Base-by-base conservation (phyloP, 1,140 invertebrate genomes). In the Drosophila fuyamai region DNA sequence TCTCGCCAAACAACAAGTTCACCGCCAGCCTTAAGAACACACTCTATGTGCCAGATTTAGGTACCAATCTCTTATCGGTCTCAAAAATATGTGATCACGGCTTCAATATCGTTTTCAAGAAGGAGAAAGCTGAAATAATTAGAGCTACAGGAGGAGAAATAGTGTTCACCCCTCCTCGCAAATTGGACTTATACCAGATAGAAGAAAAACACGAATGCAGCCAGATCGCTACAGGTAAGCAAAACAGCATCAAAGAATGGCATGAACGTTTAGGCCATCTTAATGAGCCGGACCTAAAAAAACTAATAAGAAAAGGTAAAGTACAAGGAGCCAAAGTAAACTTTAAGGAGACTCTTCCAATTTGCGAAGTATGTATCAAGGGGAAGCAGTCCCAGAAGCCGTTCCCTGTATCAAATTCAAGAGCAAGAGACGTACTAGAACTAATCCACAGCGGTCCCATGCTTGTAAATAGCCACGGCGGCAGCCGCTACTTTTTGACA, bases 311-410 rank as follows among this genome's bases (percentile, higher is more conserved):
- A 62, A 62, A 62, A 38, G 43, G 43, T 5, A 54, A 29, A 48
- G 35, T 62, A 2, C 35, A 55, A 35, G 56, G 48, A 54, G 23
- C 57, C 13, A 12, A 16, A 2, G 53, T 44, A 41, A 58, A 48
- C 16, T 12, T 35, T 9, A 40, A 50, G 14, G 36, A 66, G 18
- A 57, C 6, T 58, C 38, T 57, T 14, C 46, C 46, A 16, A 66
- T 58, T n/a, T 57, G 62, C 14, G 58, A 70, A 62, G 14, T 61
- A 62, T 55, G 43, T 9, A 55, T 47, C 18, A 68, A 60, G 47
- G 48, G 40, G 48, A 38, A 68, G 41, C 65, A 67, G 13, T 59
- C 14, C 18, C 27, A 44, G 10, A 58, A 46, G 5, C 27, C 41
- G 27, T 32, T 58, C 7, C 41, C 27, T 13, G 40, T 13, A 57